A percentile compares a stretch with the other conserved stretches of the same genome.
Evolutionary conservation across 2,113 vertebrate species (phyloP).

Genomic region (Chlamydotis undulata): DNA sequence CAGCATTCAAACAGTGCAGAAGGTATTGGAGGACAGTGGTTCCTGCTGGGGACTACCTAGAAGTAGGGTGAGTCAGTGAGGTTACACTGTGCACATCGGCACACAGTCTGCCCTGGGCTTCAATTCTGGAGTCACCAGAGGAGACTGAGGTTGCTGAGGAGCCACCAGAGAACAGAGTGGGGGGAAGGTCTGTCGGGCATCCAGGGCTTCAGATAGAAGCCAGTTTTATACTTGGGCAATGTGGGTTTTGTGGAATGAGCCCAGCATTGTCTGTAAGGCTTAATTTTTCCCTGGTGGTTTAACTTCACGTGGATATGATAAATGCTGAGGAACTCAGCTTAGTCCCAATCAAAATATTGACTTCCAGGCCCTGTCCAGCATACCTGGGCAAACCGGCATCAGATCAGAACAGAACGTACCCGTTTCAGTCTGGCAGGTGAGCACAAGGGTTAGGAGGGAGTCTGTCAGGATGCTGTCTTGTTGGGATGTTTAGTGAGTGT

Average conservation of each 20-base stretch:
- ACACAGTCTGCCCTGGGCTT: background rate
- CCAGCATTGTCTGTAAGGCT: background rate
- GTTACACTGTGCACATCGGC: background rate
- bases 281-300: background rate
- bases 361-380: background rate
- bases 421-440: background rate
- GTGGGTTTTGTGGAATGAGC: background rate
- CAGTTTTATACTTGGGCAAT: background rate
- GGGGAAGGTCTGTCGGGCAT: background rate
- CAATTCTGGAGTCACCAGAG: background rate
- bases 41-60: background rate
- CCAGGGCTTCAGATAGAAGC: background rate
- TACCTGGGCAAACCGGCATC: background rate
- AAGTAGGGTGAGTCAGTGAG: background rate
- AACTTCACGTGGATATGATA: background rate
- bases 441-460: background rate
- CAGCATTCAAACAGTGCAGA: background rate
- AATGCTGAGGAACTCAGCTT: background rate
- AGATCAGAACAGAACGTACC: background rate
- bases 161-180: background rate
- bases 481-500: background rate
- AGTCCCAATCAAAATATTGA: background rate
- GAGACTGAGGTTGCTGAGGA: background rate
- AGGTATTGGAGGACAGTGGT: background rate
- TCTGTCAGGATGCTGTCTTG: background rate